Conservation (phyloP, 2,888 invertebrate species). For the Cepaea hortensis region DNA sequence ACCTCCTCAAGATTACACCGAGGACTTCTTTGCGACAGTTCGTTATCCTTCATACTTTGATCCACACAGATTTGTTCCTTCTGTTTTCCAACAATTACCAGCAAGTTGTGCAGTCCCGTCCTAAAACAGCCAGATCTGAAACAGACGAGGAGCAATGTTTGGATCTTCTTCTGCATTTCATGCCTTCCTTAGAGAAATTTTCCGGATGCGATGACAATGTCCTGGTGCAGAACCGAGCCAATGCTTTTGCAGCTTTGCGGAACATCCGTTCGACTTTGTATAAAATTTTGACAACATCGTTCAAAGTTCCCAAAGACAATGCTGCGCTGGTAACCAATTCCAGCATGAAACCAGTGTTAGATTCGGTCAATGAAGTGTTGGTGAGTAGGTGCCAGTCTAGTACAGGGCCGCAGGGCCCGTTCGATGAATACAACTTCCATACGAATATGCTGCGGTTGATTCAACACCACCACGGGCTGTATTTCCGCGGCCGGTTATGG, state of each 20-base stretch:
- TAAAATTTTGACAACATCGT: slow-evolving; percentile 36
- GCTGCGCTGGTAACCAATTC: slow-evolving; percentile 50
- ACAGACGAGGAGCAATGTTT: slow-evolving; percentile 48
- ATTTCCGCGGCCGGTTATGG: slow-evolving; percentile 36
- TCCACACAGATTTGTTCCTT: slow-evolving; percentile 58
- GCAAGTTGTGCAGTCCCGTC: neutral
- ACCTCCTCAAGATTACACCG: slow-evolving; percentile 54
- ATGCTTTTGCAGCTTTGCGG: slow-evolving; percentile 34
- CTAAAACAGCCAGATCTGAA: neutral
- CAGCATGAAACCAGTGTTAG: slow-evolving; percentile 46
- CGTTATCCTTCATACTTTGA: slow-evolving; percentile 57
- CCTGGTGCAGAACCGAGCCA: slow-evolving; percentile 19
- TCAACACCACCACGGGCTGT: slow-evolving; percentile 47
- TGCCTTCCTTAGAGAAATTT: slow-evolving; percentile 47
- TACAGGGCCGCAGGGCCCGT: slow-evolving; percentile 30
- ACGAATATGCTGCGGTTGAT: slow-evolving; percentile 49
- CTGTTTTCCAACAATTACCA: slow-evolving; percentile 52
- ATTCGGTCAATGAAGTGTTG: slow-evolving; percentile 21
- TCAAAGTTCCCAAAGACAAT: slow-evolving; percentile 46
- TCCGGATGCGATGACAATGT: slow-evolving; percentile 44
- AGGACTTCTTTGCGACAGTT: slow-evolving; percentile 55
- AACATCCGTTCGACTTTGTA: slow-evolving; percentile 43
- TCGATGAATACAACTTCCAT: slow-evolving; percentile 51
- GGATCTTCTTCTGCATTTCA: slow-evolving; percentile 46
- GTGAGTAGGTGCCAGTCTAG: slow-evolving; percentile 30